These are phyloP conservation scores for Melanotaenia trifasciata DNA, from an alignment of 2,797 vertebrate species.

Conservation along the genomic window DNA sequence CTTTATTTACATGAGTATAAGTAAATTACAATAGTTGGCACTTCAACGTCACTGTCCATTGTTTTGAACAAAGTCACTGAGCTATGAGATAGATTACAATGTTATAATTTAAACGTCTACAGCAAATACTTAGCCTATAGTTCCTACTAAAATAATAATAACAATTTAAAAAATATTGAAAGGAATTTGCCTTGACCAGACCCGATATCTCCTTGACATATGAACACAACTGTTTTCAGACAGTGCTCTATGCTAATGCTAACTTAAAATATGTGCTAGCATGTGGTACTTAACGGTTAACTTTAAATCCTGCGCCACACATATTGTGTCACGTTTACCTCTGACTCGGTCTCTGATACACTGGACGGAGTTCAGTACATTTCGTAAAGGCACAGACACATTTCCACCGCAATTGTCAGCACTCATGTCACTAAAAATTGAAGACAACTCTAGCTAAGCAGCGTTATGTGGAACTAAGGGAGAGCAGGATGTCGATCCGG, in stretches of 20 bases:
- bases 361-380: conserved; percentile 76
- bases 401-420: conserved; percentile 54
- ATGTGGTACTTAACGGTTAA: too few species aligned
- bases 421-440: conserved; percentile 63
- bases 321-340: conserved; percentile 58
- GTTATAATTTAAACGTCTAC: too few species aligned
- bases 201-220: too few species aligned
- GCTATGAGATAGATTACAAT: too few species aligned
- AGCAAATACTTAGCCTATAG: too few species aligned
- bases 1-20: neutral
- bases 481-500: neutral
- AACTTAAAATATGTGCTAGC: conserved; percentile 4
- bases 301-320: neutral
- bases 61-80: too few species aligned
- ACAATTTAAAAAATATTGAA: too few species aligned
- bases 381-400: conserved; percentile 68
- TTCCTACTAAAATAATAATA: too few species aligned
- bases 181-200: too few species aligned
- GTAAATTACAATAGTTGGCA: neutral
- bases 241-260: conserved; percentile 3
- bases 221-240: too few species aligned
- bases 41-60: too few species aligned
- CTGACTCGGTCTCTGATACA: conserved; percentile 77
- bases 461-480: conserved; percentile 65
- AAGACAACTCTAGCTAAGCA: neutral